Evolutionary conservation across 2,113 vertebrate species (phyloP).

Genomic region (Elgaria multicarinata): DNA sequence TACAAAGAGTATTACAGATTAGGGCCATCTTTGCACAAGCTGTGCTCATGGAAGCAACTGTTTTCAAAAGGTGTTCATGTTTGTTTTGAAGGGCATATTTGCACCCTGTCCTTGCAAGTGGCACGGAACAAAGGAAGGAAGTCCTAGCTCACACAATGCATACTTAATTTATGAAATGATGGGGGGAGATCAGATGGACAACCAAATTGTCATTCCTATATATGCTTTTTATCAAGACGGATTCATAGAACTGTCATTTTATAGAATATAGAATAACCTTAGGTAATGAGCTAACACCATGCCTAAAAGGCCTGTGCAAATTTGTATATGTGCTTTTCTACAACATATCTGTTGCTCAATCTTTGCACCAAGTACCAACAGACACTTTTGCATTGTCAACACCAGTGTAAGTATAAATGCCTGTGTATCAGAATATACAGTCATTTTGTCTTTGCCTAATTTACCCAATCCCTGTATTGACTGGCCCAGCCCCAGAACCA

Average conservation of each 20-base stretch:
- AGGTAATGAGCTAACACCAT: neutral
- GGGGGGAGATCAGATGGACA: slow-evolving; percentile 14
- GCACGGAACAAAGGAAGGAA: neutral
- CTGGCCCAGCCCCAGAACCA: slow-evolving; percentile 14
- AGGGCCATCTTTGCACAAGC: slow-evolving; percentile 36
- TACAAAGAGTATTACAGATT: slow-evolving; percentile 21
- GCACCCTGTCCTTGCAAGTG: neutral
- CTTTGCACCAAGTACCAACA: slow-evolving; percentile 14
- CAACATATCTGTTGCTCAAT: neutral
- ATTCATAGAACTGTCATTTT: neutral
- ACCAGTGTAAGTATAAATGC: neutral
- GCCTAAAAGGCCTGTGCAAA: neutral
- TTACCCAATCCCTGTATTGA: slow-evolving; percentile 16
- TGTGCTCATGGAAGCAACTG: slow-evolving; percentile 43
- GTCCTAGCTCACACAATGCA: neutral
- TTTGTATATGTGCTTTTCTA: neutral
- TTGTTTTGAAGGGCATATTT: neutral
- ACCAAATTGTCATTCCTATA: neutral
- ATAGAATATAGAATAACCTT: neutral
- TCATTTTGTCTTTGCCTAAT: slow-evolving; percentile 3
- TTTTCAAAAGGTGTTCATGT: neutral
- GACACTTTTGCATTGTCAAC: slow-evolving; percentile 26
- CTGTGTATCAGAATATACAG: neutral
- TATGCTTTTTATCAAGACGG: neutral
- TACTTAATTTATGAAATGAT: neutral